Evolutionary conservation across 2,113 vertebrate species (phyloP), one percentile per base, ranked within the genome.

Genomic region (Silurus meridionalis): DNA sequence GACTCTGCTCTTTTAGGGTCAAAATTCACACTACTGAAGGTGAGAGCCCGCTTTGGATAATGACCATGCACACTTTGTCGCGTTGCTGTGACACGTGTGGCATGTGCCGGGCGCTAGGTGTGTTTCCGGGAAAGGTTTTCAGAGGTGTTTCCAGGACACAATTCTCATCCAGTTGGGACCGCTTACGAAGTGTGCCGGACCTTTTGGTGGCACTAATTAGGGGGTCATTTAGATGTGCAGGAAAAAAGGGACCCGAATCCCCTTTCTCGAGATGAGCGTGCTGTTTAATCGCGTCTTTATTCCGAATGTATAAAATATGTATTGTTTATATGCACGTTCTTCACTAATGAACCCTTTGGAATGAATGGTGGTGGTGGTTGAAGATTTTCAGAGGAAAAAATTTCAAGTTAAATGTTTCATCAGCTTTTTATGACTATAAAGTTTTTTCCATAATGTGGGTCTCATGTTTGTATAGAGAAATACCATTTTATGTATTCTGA

Each of bases 131-230:
- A 86, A 75, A 25, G 57, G 10, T 46, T 52, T 52, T 46, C 63
- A 0, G 52, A 80, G 78, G 13, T 48, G 55, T 52, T 66, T 77
- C 61, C 58, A 25, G 0, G 48, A n/a, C 6, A 11, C 58, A 53
- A 71, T 82, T 82, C 57, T 74, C 66, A 55, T 83, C 57, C 64
- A 64, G 0, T 21, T 77, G 77, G 11, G 19, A 88, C 74, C 46
- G 28, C 21, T 83, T 67, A 75, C 58, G 75, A 84, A 89, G 86
- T 88, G 86, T 89, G 86, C 84, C 75, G 14, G 48, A 17, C 50
- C 64, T 50, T 85, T 67, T 83, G 83, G 52, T 63, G 64, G 57
- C 23, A 19, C 66, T 50, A 74, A 66, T 67, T 8, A 37, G 72
- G n/a, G 52, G 10, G 67, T 57, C 57, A 28, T 85, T 37, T 84